A percentile compares a stretch with the other conserved stretches of the same genome.
phyloP scores from a whole-genome alignment of 2,797 vertebrate species.

The Rhinophrynus dorsalis region DNA sequence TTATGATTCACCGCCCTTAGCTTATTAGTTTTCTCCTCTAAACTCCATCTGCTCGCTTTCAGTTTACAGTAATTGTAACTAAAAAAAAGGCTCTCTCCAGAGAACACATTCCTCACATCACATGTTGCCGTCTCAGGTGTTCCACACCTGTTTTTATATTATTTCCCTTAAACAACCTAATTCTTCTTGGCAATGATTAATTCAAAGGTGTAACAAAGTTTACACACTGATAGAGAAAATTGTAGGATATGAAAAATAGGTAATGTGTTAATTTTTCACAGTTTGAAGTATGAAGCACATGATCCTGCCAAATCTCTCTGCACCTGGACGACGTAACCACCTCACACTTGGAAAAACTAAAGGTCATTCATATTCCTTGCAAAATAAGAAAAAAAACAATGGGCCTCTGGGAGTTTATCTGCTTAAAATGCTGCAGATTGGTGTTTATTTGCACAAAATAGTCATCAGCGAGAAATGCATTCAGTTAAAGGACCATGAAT shows the following conservation, averaged over 20 bases:
- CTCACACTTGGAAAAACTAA: no score
- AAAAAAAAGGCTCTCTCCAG: conserved; percentile 34
- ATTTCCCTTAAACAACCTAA: conserved; percentile 35
- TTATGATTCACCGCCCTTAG: not conserved
- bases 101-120: conserved; percentile 27
- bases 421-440: no score
- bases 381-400: no score
- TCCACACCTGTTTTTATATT: conserved; percentile 53
- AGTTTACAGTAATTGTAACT: conserved; percentile 45
- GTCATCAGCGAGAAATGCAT: no score
- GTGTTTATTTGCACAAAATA: no score
- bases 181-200: conserved; percentile 53
- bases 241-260: conserved; percentile 50
- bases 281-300: conserved; percentile 42
- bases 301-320: no score
- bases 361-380: no score
- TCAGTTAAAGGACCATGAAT: no score
- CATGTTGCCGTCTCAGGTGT: conserved; percentile 59
- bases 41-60: conserved; percentile 53
- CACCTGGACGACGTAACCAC: no score
- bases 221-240: conserved; percentile 48
- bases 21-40: conserved; percentile 24
- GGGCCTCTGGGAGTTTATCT: no score
- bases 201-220: conserved; percentile 51
- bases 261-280: conserved; percentile 37